Evolutionary conservation across 2,888 invertebrate genomes (phyloP).

Genomic region (Eledona agricola): DNA sequence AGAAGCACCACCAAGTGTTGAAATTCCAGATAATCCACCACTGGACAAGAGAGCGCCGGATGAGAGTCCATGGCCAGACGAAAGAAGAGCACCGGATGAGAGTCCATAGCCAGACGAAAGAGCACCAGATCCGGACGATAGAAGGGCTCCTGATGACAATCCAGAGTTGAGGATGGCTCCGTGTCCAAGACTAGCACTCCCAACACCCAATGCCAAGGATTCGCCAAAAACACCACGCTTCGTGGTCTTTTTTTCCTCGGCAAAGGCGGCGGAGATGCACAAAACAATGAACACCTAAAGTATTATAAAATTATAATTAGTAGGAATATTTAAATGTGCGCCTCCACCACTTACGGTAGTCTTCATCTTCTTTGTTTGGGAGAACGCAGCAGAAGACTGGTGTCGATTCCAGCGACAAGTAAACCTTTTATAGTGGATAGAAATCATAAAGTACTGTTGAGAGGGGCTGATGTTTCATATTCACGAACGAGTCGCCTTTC

Average conservation of each 20-base stretch:
- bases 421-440: slow-evolving; percentile 53
- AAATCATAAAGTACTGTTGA: slow-evolving; percentile 40
- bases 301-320: too few relatives aligned
- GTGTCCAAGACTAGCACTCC: slow-evolving; percentile 51
- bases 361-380: slow-evolving; percentile 53
- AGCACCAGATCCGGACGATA: not conserved
- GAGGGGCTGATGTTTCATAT: slow-evolving; percentile 51
- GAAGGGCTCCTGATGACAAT: slow-evolving; percentile 15
- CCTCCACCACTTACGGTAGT: slow-evolving; percentile 57
- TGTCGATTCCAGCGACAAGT: slow-evolving; percentile 41
- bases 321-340: too few relatives aligned
- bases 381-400: slow-evolving; percentile 56
- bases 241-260: slow-evolving; percentile 59
- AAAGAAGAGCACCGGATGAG: slow-evolving; percentile 8
- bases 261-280: slow-evolving; percentile 59
- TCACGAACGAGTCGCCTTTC: slow-evolving; percentile 48
- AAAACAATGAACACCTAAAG: slow-evolving; percentile 62
- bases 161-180: slow-evolving; percentile 40
- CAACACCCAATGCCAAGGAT: slow-evolving; percentile 54
- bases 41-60: too few relatives aligned
- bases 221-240: slow-evolving; percentile 63
- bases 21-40: too few relatives aligned
- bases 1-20: too few relatives aligned
- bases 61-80: slow-evolving; percentile 18
- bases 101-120: slow-evolving; percentile 20